Evolutionary conservation across 2,888 invertebrate genomes (phyloP).

Genomic region (Cheilosia variabilis): DNA sequence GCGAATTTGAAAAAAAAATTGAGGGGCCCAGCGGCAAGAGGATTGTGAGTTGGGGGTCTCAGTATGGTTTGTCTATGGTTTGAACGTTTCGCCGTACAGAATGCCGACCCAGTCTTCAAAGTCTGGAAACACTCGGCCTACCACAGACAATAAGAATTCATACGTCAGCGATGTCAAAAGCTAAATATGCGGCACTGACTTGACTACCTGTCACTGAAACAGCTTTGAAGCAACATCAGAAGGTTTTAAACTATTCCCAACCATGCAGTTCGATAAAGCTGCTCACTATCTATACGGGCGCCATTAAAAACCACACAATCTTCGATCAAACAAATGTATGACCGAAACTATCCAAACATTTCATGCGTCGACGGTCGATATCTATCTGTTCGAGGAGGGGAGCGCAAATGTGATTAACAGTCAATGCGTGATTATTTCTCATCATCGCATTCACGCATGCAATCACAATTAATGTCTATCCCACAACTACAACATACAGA

Average conservation of each 20-base stretch:
- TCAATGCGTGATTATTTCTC: slow-evolving; percentile 34
- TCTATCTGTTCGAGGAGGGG: neutral
- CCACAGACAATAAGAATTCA: too few species aligned
- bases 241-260: neutral
- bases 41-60: too few species aligned
- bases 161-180: too few species aligned
- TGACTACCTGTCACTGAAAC: neutral
- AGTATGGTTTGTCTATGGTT: too few species aligned
- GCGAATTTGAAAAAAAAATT: too few species aligned
- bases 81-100: too few species aligned
- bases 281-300: too few species aligned
- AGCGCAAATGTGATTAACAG: slow-evolving; percentile 2
- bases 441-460: slow-evolving; percentile 34
- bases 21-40: too few species aligned
- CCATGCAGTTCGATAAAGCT: slow-evolving; percentile 5
- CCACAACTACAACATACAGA: neutral
- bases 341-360: neutral
- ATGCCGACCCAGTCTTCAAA: too few species aligned
- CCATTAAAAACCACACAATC: neutral
- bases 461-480: slow-evolving; percentile 29
- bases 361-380: slow-evolving; percentile 9
- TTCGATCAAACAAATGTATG: slow-evolving; percentile 44
- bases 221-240: neutral
- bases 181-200: too few species aligned
- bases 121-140: too few species aligned